Evolutionary conservation across 2,113 vertebrate genomes (phyloP).

Genomic region (Alosa alosa): DNA sequence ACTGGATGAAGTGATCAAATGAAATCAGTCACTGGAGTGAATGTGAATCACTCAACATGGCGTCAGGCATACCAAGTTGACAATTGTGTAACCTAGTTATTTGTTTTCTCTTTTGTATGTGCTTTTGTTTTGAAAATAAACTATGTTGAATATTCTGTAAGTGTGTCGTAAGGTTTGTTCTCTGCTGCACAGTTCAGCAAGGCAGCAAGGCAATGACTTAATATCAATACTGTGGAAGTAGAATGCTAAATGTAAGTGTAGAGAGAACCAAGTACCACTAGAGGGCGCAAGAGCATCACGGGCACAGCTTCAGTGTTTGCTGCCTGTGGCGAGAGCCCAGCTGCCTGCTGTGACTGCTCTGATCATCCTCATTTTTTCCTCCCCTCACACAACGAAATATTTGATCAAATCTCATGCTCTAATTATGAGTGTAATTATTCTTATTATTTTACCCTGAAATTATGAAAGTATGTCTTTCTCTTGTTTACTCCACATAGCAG

Average conservation of each 20-base stretch:
- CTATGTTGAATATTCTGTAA: neutral
- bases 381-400: conserved; percentile 41
- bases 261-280: conserved; percentile 46
- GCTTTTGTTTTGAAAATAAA: neutral
- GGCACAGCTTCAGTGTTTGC: neutral
- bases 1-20: neutral
- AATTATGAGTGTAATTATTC: neutral
- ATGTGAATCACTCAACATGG: neutral
- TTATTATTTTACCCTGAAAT: neutral
- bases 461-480: neutral
- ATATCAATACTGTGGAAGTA: neutral
- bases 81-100: neutral
- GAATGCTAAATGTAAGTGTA: neutral
- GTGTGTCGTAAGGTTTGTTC: neutral
- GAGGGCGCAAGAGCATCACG: conserved; percentile 61
- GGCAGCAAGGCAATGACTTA: neutral
- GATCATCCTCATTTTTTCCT: neutral
- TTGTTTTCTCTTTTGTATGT: neutral
- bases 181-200: neutral
- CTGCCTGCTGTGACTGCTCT: neutral
- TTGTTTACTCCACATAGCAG: neutral
- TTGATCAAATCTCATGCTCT: conserved; percentile 14
- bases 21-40: neutral
- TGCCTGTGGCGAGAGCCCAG: neutral
- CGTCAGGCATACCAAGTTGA: neutral